These are phyloP conservation scores for Cichlasoma orientale DNA, from an alignment of 2,797 vertebrate species.

Conservation along the genomic window DNA sequence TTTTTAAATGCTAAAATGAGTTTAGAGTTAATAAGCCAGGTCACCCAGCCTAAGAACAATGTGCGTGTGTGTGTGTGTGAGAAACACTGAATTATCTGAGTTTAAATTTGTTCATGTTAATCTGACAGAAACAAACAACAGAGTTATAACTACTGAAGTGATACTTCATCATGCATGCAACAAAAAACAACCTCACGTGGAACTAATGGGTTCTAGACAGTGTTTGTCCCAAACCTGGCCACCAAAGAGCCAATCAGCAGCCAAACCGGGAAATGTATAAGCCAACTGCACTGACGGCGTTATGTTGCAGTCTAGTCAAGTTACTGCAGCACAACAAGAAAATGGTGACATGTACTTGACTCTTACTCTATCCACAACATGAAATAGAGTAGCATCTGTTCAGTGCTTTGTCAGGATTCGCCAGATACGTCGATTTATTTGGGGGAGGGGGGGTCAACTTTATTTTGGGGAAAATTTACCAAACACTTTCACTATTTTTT, in stretches of 20 bases:
- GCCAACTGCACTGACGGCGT: neutral
- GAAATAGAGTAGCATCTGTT: neutral
- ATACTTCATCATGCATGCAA: neutral
- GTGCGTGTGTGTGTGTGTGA: neutral
- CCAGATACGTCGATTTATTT: neutral
- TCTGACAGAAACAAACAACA: neutral
- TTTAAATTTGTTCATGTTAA: neutral
- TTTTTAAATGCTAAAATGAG: neutral
- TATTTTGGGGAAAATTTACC: too few species aligned
- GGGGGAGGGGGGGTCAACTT: too few species aligned
- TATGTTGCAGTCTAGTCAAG: neutral
- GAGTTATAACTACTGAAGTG: neutral
- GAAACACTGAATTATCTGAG: neutral
- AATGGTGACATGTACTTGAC: neutral
- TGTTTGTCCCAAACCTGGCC: neutral
- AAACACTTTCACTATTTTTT: too few species aligned
- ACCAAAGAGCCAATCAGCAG: too few species aligned
- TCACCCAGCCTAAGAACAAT: too few species aligned
- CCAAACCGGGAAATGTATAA: too few species aligned
- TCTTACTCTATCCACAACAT: rapidly evolving
- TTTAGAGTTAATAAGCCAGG: neutral
- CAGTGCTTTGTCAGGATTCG: rapidly evolving
- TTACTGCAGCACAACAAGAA: neutral
- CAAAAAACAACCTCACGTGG: too few species aligned
- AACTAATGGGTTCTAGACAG: too few species aligned